A percentile compares a stretch with the other conserved stretches of the same genome.
Conservation (phyloP, 2,113 vertebrate species). For the Pituophis catenifer region DNA sequence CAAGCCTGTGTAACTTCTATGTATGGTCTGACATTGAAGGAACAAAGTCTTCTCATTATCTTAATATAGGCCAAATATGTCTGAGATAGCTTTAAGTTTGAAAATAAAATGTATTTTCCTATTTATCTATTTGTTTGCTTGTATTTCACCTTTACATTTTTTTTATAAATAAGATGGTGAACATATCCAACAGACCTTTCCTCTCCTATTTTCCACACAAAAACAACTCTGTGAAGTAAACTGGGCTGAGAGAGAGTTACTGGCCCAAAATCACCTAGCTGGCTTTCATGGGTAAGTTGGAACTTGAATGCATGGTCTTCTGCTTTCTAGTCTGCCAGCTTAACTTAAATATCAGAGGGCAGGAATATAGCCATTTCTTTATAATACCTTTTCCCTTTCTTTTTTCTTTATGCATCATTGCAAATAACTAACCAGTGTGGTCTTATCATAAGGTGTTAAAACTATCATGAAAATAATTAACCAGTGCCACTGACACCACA, state of each 20-base stretch:
- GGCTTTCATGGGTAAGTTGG: neutral
- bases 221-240: neutral
- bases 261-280: neutral
- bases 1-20: neutral
- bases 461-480: conserved; percentile 60
- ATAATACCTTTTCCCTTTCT: conserved; percentile 11
- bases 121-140: too few relatives aligned
- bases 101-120: too few relatives aligned
- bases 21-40: too few relatives aligned
- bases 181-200: too few relatives aligned
- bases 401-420: conserved; percentile 21
- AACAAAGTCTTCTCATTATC: too few relatives aligned
- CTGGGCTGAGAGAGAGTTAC: neutral
- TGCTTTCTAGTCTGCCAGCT: too few relatives aligned
- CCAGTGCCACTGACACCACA: conserved; percentile 45
- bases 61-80: too few relatives aligned
- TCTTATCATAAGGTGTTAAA: conserved; percentile 17
- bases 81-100: too few relatives aligned
- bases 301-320: neutral
- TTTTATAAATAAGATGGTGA: too few relatives aligned
- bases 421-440: conserved; percentile 10
- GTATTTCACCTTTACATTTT: too few relatives aligned
- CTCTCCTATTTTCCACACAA: neutral
- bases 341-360: neutral
- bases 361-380: neutral